These are phyloP conservation scores for Rhea americana DNA, from an alignment of 2,113 vertebrate species.

Conservation along the genomic window DNA sequence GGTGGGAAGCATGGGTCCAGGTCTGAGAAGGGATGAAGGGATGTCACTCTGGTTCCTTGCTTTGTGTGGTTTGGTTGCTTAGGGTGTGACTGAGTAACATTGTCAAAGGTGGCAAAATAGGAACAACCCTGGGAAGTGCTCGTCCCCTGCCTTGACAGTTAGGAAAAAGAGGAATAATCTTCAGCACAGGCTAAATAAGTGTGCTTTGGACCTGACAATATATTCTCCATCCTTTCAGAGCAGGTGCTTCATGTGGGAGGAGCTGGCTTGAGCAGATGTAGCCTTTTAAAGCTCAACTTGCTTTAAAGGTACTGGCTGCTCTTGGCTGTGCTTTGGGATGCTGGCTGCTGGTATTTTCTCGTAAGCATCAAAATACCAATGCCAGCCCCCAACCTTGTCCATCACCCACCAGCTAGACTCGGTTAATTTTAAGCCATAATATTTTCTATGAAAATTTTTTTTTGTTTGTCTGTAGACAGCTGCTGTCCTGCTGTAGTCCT, in stretches of 20 bases:
- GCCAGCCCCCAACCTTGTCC: neutral
- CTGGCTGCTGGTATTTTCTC: neutral
- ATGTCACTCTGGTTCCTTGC: neutral
- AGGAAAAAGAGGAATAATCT: conserved; percentile 47
- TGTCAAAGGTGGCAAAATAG: neutral
- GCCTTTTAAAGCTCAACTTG: conserved; percentile 1
- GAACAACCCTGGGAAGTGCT: neutral
- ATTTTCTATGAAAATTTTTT: neutral
- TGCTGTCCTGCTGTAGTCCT: neutral
- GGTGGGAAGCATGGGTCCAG: neutral
- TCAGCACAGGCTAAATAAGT: neutral
- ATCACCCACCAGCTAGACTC: conserved; percentile 2
- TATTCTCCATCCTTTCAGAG: neutral
- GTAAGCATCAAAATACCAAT: neutral
- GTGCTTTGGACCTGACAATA: neutral
- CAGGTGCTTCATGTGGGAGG: neutral
- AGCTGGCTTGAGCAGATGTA: neutral
- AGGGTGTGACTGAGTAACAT: fast-evolving
- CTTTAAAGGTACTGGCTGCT: conserved; percentile 13
- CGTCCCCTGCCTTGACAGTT: neutral
- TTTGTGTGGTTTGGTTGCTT: neutral
- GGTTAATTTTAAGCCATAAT: conserved; percentile 61
- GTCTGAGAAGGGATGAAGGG: neutral
- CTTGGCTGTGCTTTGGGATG: neutral
- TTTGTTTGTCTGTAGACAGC: conserved; percentile 25